Conservation (phyloP, 2,888 invertebrate genomes). For the Dryocosmus kuriphilus region DNA sequence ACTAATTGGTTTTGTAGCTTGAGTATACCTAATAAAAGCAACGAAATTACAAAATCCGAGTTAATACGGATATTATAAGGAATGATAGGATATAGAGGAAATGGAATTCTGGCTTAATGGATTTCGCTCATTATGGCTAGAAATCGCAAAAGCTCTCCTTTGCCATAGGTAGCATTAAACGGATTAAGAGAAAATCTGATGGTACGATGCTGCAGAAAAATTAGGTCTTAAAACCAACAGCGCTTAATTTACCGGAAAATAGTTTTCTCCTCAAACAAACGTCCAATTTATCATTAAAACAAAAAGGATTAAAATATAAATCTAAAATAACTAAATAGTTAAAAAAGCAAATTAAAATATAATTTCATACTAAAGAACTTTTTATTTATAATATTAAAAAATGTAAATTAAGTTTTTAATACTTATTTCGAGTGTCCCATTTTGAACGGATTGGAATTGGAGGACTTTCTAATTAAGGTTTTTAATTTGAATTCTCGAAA, state of each 20-base stretch:
- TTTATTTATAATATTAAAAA: no score
- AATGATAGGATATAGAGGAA: conserved; percentile 11
- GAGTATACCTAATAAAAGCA: conserved; percentile 14
- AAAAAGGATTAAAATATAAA: neutral
- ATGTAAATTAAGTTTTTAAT: no score
- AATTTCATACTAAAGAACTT: no score
- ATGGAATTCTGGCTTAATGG: conserved; percentile 32
- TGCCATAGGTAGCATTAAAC: conserved; percentile 30
- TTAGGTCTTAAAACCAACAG: neutral
- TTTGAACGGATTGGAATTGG: no score
- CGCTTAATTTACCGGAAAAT: neutral
- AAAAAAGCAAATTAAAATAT: neutral
- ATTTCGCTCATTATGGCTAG: conserved; percentile 29
- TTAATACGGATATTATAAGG: conserved; percentile 35
- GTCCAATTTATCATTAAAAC: neutral
- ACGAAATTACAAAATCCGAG: conserved; percentile 26
- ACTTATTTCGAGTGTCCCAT: no score
- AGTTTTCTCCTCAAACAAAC: neutral
- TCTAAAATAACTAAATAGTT: neutral
- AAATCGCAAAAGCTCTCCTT: conserved; percentile 21
- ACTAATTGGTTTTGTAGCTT: neutral
- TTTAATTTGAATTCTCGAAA: no score
- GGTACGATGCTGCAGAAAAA: conserved; percentile 9
- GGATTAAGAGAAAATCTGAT: conserved; percentile 35
- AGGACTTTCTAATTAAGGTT: no score